Base-by-base conservation (phyloP, 2,113 vertebrate genomes). In the Lepus timidus region DNA sequence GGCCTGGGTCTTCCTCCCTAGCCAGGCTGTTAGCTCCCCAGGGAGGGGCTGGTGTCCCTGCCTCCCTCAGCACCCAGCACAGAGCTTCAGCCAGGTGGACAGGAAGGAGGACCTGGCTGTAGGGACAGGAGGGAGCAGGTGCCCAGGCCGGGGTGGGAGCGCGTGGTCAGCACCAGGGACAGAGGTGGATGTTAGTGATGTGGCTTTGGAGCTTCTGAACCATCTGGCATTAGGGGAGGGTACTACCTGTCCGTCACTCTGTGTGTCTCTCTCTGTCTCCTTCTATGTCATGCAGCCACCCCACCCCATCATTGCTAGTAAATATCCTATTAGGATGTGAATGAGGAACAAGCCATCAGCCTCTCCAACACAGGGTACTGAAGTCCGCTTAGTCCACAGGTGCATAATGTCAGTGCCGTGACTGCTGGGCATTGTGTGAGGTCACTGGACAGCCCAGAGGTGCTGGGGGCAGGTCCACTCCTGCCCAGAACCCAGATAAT, bases 341-440 rank as follows among this genome's bases (percentile, higher is more conserved):
- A 4, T n/a, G 0, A 55, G 44, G 71, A 65, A 27, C 6, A 1
- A 51, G 36, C 1, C 29, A 49, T 36, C 33, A 81, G 5, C 17
- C 11, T 52, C 25, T 3, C 1, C 16, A 17, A 65, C 2, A 7
- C 6, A 85, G 73, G 5, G 4, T 4, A 1, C 49, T 6, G 20
- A 64, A 31, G 39, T 16, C 75, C 3, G 0, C 6, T 1, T 31
- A 64, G 70, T 7, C 80, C 23, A 6, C 2, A 3, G 16, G 31
- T 25, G 1, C 8, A 0, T 29, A 0, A 75, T 22, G 64, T 49
- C 33, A 13, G 27, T 8, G 23, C 25, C 0, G 0, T 33, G 79
- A 3, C 74, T 27, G 5, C 2, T 1, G 6, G 70, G 33, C 9
- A 19, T 36, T 36, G 1, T 3, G 1, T 0, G 51, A 65, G 16